These are phyloP conservation scores for Drosophila pallidifrons DNA, from an alignment of 1,140 invertebrate species.

Conservation along the genomic window DNA sequence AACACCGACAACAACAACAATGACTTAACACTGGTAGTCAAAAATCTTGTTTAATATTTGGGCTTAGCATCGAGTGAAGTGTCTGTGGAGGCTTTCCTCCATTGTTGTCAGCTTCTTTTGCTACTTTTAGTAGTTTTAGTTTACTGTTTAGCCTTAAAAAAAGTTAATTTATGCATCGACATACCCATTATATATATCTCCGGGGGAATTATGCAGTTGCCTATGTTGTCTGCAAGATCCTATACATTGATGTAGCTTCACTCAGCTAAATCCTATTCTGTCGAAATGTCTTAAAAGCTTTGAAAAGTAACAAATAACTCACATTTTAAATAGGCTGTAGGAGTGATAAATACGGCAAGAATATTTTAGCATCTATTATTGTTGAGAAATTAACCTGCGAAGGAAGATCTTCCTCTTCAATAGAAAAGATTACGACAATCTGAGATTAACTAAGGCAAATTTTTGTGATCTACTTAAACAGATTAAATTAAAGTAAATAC, in stretches of 20 bases:
- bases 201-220: conserved; percentile 30
- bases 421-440: too few relatives aligned
- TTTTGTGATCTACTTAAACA: too few relatives aligned
- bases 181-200: not conserved
- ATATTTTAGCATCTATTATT: not conserved
- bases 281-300: conserved; percentile 7
- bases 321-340: too few relatives aligned
- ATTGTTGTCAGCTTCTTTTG: conserved; percentile 15
- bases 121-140: conserved; percentile 41
- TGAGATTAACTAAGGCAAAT: too few relatives aligned
- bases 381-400: not conserved
- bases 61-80: conserved; percentile 55
- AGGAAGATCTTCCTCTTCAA: too few relatives aligned
- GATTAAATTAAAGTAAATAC: too few relatives aligned
- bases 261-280: conserved; percentile 34
- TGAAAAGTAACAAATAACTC: not conserved
- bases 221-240: conserved; percentile 5
- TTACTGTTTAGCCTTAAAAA: conserved; percentile 46
- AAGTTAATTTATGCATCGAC: conserved; percentile 48
- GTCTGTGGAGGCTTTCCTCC: conserved; percentile 16
- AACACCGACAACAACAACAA: conserved; percentile 49
- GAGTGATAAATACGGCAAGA: not conserved
- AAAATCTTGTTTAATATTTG: conserved; percentile 78
- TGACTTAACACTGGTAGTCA: conserved; percentile 76
- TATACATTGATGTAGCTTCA: conserved; percentile 27